Percentiles rank a stretch among this genome's conserved stretches.
Conservation (phyloP, 2,888 invertebrate species). For the Eristalinus sepulchralis region DNA sequence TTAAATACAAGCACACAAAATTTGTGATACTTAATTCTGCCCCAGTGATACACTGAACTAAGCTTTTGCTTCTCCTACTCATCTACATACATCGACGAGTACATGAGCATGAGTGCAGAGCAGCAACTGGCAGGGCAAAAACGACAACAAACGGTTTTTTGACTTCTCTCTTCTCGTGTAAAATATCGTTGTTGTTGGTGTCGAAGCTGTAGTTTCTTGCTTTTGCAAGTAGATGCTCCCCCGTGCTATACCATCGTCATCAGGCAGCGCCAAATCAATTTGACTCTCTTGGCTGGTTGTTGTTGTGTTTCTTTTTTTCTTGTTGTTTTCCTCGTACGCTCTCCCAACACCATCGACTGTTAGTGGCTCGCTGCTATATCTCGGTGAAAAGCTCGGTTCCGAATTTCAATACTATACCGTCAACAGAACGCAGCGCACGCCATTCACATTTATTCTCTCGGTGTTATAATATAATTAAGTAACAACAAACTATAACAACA, state of each 20-base stretch:
- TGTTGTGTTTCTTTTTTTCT: conserved; percentile 7
- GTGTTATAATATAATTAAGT: conserved; percentile 71
- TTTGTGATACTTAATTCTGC: conserved; percentile 27
- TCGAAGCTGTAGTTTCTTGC: conserved; percentile 20
- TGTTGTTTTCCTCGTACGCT: conserved; percentile 22
- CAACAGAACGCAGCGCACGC: conserved; percentile 74
- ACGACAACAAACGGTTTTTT: conserved; percentile 38
- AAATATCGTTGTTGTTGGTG: background rate
- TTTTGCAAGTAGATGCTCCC: conserved; percentile 41
- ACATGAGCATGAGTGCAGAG: conserved; percentile 21
- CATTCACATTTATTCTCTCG: conserved; percentile 73
- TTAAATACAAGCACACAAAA: conserved; percentile 4
- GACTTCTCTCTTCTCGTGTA: conserved; percentile 58
- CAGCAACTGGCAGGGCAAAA: conserved; percentile 3
- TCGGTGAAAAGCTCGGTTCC: conserved; percentile 64
- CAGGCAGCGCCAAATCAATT: conserved; percentile 65
- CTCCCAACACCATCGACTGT: conserved; percentile 24
- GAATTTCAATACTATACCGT: conserved; percentile 73
- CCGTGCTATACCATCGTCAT: conserved; percentile 41
- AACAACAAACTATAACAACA: conserved; percentile 28
- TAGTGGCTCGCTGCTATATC: conserved; percentile 51
- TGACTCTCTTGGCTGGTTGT: conserved; percentile 55
- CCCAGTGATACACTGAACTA: conserved; percentile 66
- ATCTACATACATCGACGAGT: conserved; percentile 31
- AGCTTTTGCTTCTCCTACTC: conserved; percentile 67